Evolutionary conservation across 2,113 vertebrate species (phyloP).

Genomic region (Tachysurus vachellii): DNA sequence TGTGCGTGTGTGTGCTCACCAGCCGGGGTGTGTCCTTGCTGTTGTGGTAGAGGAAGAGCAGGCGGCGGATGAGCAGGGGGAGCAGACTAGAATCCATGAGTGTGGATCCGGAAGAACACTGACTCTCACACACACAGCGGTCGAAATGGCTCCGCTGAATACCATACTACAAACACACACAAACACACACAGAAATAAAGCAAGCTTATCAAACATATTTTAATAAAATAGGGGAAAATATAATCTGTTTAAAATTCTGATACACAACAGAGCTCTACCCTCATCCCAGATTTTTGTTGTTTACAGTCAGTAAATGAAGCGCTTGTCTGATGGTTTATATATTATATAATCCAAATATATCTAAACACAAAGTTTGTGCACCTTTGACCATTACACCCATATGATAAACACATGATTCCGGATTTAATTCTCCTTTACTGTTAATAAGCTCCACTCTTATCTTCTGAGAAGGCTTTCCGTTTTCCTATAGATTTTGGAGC

Average conservation of each 20-base stretch:
- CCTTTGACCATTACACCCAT: too few relatives aligned
- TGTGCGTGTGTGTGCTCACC: constrained; percentile 74
- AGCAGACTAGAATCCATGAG: constrained; percentile 74
- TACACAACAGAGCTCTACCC: background rate
- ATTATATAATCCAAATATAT: too few relatives aligned
- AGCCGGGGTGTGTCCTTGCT: constrained; percentile 88
- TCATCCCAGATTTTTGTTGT: background rate
- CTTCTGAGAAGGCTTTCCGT: too few relatives aligned
- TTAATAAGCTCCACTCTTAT: too few relatives aligned
- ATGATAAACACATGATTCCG: too few relatives aligned
- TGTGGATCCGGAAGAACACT: constrained; percentile 66
- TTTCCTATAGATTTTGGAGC: too few relatives aligned
- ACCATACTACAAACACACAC: constrained; percentile 75
- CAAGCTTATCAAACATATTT: background rate
- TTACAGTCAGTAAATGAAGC: background rate
- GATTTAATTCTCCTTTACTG: too few relatives aligned
- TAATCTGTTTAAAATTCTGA: background rate
- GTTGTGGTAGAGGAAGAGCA: constrained; percentile 95
- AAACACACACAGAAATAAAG: background rate
- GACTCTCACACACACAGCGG: constrained; percentile 74
- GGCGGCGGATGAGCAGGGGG: constrained; percentile 84
- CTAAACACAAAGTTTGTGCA: too few relatives aligned
- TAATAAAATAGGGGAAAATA: background rate
- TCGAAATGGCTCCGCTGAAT: constrained; percentile 90
- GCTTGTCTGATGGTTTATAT: background rate